phyloP scores from a whole-genome alignment of 2,113 vertebrate species.

The Trochalopteron elliotii region DNA sequence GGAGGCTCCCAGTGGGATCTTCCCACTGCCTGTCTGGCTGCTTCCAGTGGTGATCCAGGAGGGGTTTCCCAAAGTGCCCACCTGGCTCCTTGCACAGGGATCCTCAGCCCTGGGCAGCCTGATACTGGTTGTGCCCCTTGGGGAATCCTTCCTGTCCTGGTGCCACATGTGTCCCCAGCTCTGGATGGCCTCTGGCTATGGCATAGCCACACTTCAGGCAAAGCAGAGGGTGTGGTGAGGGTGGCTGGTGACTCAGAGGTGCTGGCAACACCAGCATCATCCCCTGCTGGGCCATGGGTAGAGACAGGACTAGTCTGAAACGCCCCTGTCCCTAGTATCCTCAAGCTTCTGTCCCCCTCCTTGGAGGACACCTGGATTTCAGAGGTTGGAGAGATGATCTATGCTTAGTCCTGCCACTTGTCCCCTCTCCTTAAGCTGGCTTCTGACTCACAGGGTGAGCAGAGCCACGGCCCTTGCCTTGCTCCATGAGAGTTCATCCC shows the following conservation, averaged over 20 bases:
- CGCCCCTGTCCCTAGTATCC: not conserved
- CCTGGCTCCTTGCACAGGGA: not conserved
- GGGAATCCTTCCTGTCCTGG: not conserved
- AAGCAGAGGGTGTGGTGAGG: not conserved
- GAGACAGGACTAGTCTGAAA: not conserved
- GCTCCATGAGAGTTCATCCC: accelerated
- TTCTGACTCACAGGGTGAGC: not conserved
- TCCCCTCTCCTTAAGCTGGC: not conserved
- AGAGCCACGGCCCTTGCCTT: not conserved
- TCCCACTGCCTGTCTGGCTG: not conserved
- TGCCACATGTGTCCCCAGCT: not conserved
- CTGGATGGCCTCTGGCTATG: not conserved
- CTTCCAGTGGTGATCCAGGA: accelerated
- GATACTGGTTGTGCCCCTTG: not conserved
- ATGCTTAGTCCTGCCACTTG: not conserved
- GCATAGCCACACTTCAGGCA: accelerated
- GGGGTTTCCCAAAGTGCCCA: not conserved
- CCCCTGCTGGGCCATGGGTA: not conserved
- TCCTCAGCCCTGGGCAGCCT: not conserved
- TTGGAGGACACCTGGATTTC: not conserved
- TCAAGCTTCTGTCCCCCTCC: not conserved
- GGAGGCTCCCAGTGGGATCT: not conserved
- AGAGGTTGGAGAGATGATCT: not conserved
- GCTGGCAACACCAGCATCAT: not conserved
- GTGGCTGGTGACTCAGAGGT: not conserved